These are phyloP conservation scores for Rhingia campestris DNA, from an alignment of 2,888 invertebrate species.

Conservation along the genomic window DNA sequence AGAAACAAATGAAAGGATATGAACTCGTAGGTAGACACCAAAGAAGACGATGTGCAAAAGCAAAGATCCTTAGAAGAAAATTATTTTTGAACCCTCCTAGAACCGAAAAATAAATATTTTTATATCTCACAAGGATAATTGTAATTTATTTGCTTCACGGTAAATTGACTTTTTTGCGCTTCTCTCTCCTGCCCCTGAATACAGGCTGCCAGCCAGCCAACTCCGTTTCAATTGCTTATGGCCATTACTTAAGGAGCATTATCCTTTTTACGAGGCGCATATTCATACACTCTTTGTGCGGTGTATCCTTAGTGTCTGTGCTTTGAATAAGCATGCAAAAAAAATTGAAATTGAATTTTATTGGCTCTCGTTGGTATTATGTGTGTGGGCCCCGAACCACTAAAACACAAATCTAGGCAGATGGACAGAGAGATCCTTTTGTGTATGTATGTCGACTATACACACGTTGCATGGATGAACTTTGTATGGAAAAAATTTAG, in stretches of 20 bases:
- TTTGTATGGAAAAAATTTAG: constrained; percentile 42
- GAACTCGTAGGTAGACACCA: background rate
- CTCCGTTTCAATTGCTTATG: constrained; percentile 63
- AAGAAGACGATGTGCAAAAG: constrained; percentile 27
- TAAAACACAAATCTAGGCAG: constrained; percentile 18
- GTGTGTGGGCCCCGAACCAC: background rate
- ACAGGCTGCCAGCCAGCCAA: constrained; percentile 20
- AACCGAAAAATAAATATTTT: constrained; percentile 61
- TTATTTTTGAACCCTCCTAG: constrained; percentile 14
- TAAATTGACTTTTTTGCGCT: constrained; percentile 60
- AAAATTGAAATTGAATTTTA: constrained; percentile 55
- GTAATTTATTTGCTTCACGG: constrained; percentile 73
- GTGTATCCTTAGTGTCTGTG: constrained; percentile 41
- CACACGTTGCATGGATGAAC: constrained; percentile 16
- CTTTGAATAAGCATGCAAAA: constrained; percentile 43
- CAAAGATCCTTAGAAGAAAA: constrained; percentile 35
- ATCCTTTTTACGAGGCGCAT: constrained; percentile 66
- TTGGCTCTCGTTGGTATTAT: constrained; percentile 9
- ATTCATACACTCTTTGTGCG: constrained; percentile 32
- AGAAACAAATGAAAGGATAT: constrained; percentile 17
- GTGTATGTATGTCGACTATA: background rate
- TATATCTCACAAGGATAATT: constrained; percentile 70
- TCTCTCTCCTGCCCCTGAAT: background rate
- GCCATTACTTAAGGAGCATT: constrained; percentile 70
- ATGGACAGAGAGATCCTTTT: constrained; percentile 27